Evolutionary conservation across 1,140 invertebrate genomes (phyloP).

Genomic region (Ceratosolen solmsi): DNA sequence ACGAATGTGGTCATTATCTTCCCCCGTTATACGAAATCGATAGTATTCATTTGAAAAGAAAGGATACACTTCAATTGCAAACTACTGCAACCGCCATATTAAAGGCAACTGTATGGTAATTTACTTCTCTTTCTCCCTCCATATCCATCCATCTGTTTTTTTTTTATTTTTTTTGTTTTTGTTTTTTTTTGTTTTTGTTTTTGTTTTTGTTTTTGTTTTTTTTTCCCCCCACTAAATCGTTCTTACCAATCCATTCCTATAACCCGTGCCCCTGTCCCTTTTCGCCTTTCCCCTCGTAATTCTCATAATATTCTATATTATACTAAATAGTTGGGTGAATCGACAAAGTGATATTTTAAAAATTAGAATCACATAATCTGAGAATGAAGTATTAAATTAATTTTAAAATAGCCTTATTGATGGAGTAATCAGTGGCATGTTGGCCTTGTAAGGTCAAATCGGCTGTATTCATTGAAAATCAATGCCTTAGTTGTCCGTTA

Average conservation of each 20-base stretch:
- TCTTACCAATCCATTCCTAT: background rate
- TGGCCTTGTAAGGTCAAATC: background rate
- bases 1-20: background rate
- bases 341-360: too few species aligned
- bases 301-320: too few species aligned
- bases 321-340: background rate
- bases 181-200: background rate
- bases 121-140: background rate
- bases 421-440: background rate
- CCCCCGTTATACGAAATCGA: slow-evolving; percentile 9
- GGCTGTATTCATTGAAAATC: background rate
- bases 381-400: background rate
- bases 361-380: background rate
- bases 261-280: background rate
- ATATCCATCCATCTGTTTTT: background rate
- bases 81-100: background rate
- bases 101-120: background rate
- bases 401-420: background rate
- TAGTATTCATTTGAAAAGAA: background rate
- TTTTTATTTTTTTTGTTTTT: background rate
- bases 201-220: background rate
- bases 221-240: too few species aligned
- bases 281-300: background rate
- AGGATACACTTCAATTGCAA: background rate
- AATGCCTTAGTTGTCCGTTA: background rate